These are phyloP conservation scores for Chaenocephalus aceratus DNA, from an alignment of 2,113 vertebrate species.

Conservation along the genomic window DNA sequence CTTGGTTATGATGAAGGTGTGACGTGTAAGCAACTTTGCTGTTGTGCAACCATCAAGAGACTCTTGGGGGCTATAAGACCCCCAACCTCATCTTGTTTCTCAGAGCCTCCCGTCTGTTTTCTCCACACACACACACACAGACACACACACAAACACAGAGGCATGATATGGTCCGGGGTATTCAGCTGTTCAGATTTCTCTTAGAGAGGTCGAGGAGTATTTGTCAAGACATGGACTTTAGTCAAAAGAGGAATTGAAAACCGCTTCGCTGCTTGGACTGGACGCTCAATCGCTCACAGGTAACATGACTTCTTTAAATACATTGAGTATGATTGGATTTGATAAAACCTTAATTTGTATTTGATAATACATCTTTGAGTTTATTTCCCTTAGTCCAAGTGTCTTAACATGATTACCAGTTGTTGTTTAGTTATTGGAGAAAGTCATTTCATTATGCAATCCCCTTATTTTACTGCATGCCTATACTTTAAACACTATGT, in stretches of 20 bases:
- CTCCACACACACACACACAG: slow-evolving; percentile 18
- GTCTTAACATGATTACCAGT: neutral
- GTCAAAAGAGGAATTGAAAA: slow-evolving; percentile 52
- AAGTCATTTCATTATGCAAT: neutral
- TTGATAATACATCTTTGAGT: neutral
- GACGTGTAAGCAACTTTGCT: slow-evolving; percentile 65
- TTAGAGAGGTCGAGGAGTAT: slow-evolving; percentile 45
- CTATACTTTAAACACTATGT: slow-evolving; percentile 18
- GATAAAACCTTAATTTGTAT: neutral
- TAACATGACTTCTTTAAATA: slow-evolving; percentile 38
- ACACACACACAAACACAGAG: slow-evolving; percentile 26
- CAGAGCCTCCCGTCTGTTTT: slow-evolving; percentile 56
- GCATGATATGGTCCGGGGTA: slow-evolving; percentile 38
- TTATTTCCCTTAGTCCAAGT: neutral
- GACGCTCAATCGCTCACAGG: slow-evolving; percentile 45
- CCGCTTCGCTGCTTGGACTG: slow-evolving; percentile 9
- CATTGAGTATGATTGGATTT: neutral
- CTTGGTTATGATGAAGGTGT: slow-evolving; percentile 52
- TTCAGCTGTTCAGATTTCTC: slow-evolving; percentile 39
- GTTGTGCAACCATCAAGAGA: slow-evolving; percentile 69
- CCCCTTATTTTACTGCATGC: neutral
- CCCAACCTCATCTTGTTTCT: slow-evolving; percentile 69
- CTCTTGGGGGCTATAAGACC: slow-evolving; percentile 74
- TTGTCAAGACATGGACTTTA: slow-evolving; percentile 64
- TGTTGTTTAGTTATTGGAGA: neutral